A percentile compares a stretch with the other conserved stretches of the same genome.
phyloP scores from a whole-genome alignment of 2,888 invertebrate species.

The Drosophila helvetica region DNA sequence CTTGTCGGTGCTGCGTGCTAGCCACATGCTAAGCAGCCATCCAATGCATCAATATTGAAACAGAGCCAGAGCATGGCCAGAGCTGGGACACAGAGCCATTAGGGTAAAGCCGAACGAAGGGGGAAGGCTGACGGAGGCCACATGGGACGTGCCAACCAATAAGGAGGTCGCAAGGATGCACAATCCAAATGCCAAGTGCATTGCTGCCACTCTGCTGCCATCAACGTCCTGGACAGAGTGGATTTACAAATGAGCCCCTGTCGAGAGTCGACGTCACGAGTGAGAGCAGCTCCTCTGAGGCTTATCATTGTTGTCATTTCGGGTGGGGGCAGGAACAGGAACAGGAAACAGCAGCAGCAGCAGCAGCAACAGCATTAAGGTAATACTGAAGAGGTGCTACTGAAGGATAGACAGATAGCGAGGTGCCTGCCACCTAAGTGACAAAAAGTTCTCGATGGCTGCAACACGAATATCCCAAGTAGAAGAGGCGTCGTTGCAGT shows the following conservation, averaged over 20 bases:
- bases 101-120: constrained; percentile 1
- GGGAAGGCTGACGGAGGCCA: constrained; percentile 9
- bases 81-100: constrained; percentile 43
- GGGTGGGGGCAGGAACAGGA: constrained; percentile 3
- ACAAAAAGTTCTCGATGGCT: constrained; percentile 44
- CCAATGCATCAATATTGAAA: constrained; percentile 66
- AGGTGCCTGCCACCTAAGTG: constrained; percentile 19
- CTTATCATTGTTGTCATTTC: constrained; percentile 67
- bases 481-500: constrained; percentile 8
- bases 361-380: neutral
- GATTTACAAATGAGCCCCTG: constrained; percentile 72
- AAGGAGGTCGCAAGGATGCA: constrained; percentile 30
- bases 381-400: neutral
- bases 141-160: constrained; percentile 37
- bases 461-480: constrained; percentile 38
- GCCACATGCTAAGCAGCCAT: constrained; percentile 59
- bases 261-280: constrained; percentile 45
- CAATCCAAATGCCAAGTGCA: constrained; percentile 30
- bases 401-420: neutral
- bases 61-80: constrained; percentile 21
- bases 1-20: neutral
- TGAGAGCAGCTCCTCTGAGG: constrained; percentile 45
- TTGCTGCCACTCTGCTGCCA: constrained; percentile 51
- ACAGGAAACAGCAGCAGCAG: constrained; percentile 8
- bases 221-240: constrained; percentile 62